Evolutionary conservation across 1,140 invertebrate species (phyloP), one percentile per base, ranked within the genome.

Genomic region (Bombyx mori): DNA sequence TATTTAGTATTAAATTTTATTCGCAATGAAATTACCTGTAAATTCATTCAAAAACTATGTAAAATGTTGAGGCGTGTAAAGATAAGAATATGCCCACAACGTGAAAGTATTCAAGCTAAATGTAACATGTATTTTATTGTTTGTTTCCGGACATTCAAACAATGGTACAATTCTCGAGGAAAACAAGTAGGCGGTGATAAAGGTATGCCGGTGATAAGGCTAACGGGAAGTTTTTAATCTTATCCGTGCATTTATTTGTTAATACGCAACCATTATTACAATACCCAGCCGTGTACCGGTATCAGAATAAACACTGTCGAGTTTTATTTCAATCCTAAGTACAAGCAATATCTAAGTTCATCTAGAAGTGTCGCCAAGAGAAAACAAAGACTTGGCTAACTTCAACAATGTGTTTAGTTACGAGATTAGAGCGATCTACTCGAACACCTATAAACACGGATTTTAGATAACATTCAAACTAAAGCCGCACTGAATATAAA

Each of bases 381-480:
- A 66, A 72, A 77, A 84, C 79, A 83, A 83, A 86, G 75, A 76
- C 71, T 63, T 57, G 66, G 72, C 68, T 72, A 77, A 75, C 74
- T 76, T 71, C 77, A 84, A 8, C 79, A 80, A 86, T 82, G 82
- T 84, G 82, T 85, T 86, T 84, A 83, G 80, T 85, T 83, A 79
- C 66, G 57, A 86, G 83, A 86, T 86, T 86, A 86, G 71, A 82
- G 74, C 80, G 78, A 83, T 84, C 77, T 78, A 74, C 76, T 65
- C 74, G 82, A 77, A 85, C 83, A 86, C 83, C 83, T 85, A 35
- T 35, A 86, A 86, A 86, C 82, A 83, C 82, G 80, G 80, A 85
- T 85, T 86, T 85, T 77, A 85, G 83, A 86, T 86, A 86, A 83
- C 82, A 86, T 86, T 83, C 77, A 85, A 83, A 86, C 82, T 79